These are phyloP conservation scores for Ictalurus furcatus DNA, from an alignment of 2,113 vertebrate genomes.

Conservation along the genomic window DNA sequence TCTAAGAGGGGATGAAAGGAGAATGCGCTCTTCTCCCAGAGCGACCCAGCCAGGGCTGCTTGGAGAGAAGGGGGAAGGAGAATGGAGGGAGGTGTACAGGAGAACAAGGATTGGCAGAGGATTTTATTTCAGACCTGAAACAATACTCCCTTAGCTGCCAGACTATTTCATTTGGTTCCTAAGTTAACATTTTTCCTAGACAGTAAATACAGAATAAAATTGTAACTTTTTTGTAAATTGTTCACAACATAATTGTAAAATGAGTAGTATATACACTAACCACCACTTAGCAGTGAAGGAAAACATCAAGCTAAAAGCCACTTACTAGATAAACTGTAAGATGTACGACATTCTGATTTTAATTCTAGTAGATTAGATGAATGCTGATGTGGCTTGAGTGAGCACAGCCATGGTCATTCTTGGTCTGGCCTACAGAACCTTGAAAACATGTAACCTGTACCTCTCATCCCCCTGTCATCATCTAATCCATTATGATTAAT, in stretches of 20 bases:
- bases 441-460: conserved; percentile 55
- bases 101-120: conserved; percentile 15
- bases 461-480: conserved; percentile 67
- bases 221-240: background rate
- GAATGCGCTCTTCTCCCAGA: conserved; percentile 72
- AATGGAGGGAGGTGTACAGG: conserved; percentile 15
- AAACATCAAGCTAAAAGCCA: background rate
- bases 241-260: background rate
- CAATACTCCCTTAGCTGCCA: conserved; percentile 15
- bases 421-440: conserved; percentile 33
- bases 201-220: background rate
- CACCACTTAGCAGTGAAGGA: background rate
- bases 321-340: background rate
- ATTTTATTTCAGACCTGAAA: conserved; percentile 31
- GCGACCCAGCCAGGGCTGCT: conserved; percentile 69
- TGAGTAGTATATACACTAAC: background rate
- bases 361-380: conserved; percentile 28
- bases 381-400: conserved; percentile 31
- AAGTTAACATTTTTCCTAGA: background rate
- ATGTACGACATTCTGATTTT: background rate
- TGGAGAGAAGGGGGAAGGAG: conserved; percentile 57
- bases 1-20: conserved; percentile 82
- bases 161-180: background rate
- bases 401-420: conserved; percentile 40
- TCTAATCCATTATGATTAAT: conserved; percentile 78